phyloP scores from a whole-genome alignment of 2,113 vertebrate genomes.

The Eolophus roseicapilla region DNA sequence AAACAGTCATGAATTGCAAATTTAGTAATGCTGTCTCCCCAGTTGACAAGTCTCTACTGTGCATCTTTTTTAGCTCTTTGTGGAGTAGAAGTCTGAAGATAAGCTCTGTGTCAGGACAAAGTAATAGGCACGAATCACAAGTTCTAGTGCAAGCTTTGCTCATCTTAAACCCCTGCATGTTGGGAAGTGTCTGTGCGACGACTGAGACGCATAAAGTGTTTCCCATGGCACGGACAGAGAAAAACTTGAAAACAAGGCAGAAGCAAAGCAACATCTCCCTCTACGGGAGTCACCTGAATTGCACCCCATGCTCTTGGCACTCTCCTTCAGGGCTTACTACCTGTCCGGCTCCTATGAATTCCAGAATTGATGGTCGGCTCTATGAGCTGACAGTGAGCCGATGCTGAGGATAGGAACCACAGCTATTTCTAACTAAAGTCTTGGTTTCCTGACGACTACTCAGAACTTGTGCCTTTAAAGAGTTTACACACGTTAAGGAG shows the following conservation, averaged over 20 bases:
- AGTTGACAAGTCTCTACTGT: not conserved
- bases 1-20: not conserved
- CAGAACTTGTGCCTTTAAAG: not conserved
- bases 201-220: not conserved
- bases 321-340: not conserved
- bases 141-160: not conserved
- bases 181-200: rapidly evolving
- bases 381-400: not conserved
- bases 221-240: not conserved
- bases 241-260: not conserved
- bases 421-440: not conserved
- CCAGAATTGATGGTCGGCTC: not conserved
- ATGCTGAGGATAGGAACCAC: not conserved
- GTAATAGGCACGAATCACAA: not conserved
- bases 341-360: not conserved
- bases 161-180: not conserved
- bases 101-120: not conserved
- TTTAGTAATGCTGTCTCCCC: not conserved
- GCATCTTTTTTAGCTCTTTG: not conserved
- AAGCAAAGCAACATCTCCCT: slow-evolving; percentile 34
- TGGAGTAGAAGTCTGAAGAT: not conserved
- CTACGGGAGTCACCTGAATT: not conserved
- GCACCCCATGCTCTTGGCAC: not conserved
- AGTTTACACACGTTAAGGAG: not conserved
- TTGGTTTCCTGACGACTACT: not conserved